Conservation (phyloP, 1,140 invertebrate species). For the Megalonaias nervosa region DNA sequence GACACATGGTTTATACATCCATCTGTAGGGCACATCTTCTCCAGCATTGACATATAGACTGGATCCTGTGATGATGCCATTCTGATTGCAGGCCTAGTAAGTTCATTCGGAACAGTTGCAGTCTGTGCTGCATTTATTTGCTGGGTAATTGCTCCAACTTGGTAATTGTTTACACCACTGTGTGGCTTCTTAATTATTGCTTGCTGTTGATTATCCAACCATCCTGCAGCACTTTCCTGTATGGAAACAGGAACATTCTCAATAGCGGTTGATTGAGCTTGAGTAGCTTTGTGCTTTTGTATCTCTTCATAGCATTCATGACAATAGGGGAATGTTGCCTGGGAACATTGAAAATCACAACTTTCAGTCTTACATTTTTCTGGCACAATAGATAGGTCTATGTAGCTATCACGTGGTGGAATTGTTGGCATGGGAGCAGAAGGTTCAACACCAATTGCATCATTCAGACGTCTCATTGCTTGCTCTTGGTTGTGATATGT, state of each 20-base stretch:
- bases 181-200: not conserved
- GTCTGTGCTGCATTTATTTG: constrained; percentile 16
- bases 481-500: constrained; percentile 32
- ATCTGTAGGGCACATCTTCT: too few species aligned
- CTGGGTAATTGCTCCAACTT: not conserved
- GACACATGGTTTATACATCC: too few species aligned
- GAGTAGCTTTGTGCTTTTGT: not conserved
- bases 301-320: constrained; percentile 43
- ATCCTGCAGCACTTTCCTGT: not conserved
- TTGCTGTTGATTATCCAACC: not conserved
- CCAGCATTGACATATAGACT: too few species aligned
- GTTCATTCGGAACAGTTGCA: constrained; percentile 3
- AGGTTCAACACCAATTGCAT: constrained; percentile 1
- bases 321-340: constrained; percentile 58
- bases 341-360: constrained; percentile 55
- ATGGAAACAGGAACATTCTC: not conserved
- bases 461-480: not conserved
- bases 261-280: constrained; percentile 1
- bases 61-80: too few species aligned
- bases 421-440: constrained; percentile 27
- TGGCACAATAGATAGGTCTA: constrained; percentile 37
- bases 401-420: constrained; percentile 9
- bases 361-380: constrained; percentile 38
- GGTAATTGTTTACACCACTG: not conserved
- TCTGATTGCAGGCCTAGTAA: not conserved